Base-by-base conservation (phyloP, 2,888 invertebrate genomes). In the Deilephila porcellus region DNA sequence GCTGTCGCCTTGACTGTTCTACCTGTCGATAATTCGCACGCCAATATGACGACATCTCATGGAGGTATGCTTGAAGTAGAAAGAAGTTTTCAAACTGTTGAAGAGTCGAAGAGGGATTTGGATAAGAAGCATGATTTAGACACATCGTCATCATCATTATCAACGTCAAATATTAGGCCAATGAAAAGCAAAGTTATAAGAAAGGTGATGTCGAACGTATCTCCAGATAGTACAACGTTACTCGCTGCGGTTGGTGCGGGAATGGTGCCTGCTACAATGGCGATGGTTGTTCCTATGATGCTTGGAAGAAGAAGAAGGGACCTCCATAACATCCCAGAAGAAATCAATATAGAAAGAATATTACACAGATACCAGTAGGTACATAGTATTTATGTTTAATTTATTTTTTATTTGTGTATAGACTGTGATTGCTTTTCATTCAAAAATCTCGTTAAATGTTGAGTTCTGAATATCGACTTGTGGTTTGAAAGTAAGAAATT, bases 221-320 rank as follows among this genome's bases (percentile, higher is more conserved):
- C 86, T 71, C 93, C 93, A 5, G 96, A 96, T 81, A 95, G 95
- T 79, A 95, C 96, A 0, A 96, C 96, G 0, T 95, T 97, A 56
- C 85, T 97, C 77, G 97, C 97, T 8, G 97, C 97, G 0, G 96
- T 97, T 0, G 97, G 97, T 0, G 97, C 97, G 20, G 97, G 97
- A 0, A 97, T 97, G 96, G 95, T 97, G 29, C 97, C 97, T 7
- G 97, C 97, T 0, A 97, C 97, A 0, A 97, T 97, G 96, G 97
- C 97, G 0, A 97, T 97, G 96, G 95, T 97, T 79, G 96, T 97
- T 59, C 97, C 97, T 0, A 96, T 97, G 95, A 96, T 97, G 87
- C 91, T 97, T 75, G 96, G 96, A n/a, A 85, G 87, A 11, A 85
- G 90, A 79, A 88, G 92, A 77, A 90, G 90, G 82, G 90, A 89